Percentiles rank a stretch among this genome's conserved stretches.
These are phyloP conservation scores for Pachyuromys duprasi DNA, from an alignment of 2,797 vertebrate genomes.

Conservation along the genomic window DNA sequence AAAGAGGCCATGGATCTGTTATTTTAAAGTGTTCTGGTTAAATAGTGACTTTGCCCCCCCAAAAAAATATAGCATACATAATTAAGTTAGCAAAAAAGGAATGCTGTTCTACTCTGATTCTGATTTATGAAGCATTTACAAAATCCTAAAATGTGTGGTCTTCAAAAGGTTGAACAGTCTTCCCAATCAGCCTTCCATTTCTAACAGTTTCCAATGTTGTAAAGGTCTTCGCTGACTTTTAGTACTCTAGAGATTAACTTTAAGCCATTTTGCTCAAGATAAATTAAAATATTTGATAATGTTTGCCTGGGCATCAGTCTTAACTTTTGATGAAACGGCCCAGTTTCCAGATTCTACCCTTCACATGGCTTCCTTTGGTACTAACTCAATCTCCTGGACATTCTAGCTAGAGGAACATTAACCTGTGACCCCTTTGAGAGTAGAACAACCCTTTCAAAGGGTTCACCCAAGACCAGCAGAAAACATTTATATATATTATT, in stretches of 20 bases:
- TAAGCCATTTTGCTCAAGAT: constrained; percentile 7
- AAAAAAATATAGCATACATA: not conserved
- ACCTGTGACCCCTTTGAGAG: too few species aligned
- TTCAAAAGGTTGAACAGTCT: not conserved
- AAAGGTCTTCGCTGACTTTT: not conserved
- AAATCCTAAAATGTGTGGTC: not conserved
- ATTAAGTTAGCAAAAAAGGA: constrained; percentile 3
- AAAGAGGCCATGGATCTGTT: not conserved
- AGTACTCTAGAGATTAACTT: not conserved
- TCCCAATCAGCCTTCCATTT: not conserved
- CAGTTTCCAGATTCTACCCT: not conserved
- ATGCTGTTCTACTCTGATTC: not conserved
- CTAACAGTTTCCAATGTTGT: not conserved
- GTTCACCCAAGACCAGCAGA: not conserved
- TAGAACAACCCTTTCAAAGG: not conserved
- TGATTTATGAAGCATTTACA: not conserved
- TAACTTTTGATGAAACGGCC: not conserved
- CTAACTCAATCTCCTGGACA: not conserved
- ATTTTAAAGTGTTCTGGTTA: constrained; percentile 28
- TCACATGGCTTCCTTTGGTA: not conserved
- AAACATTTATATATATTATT: not conserved
- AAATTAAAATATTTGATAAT: constrained; percentile 30
- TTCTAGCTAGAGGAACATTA: not conserved
- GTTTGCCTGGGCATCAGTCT: not conserved
- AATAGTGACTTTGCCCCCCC: not conserved